These are phyloP conservation scores for Oophaga sylvatica DNA, from an alignment of 2,797 vertebrate genomes.

Conservation along the genomic window DNA sequence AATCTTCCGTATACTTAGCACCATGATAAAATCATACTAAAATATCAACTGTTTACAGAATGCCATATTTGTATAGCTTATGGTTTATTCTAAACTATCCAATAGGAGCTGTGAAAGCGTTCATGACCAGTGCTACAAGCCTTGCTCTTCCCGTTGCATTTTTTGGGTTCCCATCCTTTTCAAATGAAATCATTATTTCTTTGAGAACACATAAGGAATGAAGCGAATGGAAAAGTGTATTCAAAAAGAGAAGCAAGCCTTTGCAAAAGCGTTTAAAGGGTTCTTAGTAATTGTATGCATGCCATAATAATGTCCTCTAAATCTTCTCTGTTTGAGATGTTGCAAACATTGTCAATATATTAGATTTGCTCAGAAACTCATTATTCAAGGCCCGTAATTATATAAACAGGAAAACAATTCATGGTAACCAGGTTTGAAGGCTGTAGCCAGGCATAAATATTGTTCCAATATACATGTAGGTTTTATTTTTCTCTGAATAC, in stretches of 20 bases:
- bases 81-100: not conserved
- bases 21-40: not conserved
- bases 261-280: not conserved
- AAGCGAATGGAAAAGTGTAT: slow-evolving; percentile 24
- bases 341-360: slow-evolving; percentile 24
- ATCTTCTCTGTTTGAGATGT: slow-evolving; percentile 14
- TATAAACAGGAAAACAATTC: slow-evolving; percentile 52
- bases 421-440: slow-evolving; percentile 44
- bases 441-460: slow-evolving; percentile 62
- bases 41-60: not conserved
- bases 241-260: slow-evolving; percentile 6
- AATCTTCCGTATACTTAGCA: not conserved
- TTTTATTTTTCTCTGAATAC: slow-evolving; percentile 68
- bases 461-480: slow-evolving; percentile 67
- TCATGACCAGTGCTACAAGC: not conserved
- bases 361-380: slow-evolving; percentile 23
- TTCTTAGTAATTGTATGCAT: slow-evolving; percentile 16
- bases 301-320: not conserved
- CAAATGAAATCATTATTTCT: slow-evolving; percentile 14
- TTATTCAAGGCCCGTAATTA: slow-evolving; percentile 45
- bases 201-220: not conserved
- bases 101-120: not conserved
- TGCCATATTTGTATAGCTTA: not conserved
- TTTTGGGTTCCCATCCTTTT: slow-evolving; percentile 9
- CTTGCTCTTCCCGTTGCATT: not conserved